These are phyloP conservation scores for Thecocarcelia acutangulata DNA, from an alignment of 2,888 invertebrate genomes.

Conservation along the genomic window DNA sequence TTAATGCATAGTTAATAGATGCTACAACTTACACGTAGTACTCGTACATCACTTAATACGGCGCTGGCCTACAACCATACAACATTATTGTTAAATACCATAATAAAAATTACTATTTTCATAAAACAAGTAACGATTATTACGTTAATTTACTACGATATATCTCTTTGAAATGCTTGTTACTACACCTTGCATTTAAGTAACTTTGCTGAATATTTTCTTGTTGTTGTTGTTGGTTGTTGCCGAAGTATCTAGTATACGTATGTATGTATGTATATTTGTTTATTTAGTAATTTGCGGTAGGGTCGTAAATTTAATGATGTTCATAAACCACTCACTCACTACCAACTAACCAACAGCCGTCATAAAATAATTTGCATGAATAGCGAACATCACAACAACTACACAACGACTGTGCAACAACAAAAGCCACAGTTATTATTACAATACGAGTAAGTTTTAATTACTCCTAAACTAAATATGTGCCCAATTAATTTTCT, in stretches of 20 bases:
- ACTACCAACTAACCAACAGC: background rate
- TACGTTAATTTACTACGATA: conserved; percentile 5
- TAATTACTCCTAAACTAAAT: conserved; percentile 54
- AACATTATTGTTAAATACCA: background rate
- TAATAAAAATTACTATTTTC: conserved; percentile 6
- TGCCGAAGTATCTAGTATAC: background rate
- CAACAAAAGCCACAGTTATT: background rate
- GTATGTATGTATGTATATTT: no score
- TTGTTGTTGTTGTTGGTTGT: background rate
- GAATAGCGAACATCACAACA: background rate
- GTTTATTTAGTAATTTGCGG: conserved; percentile 23
- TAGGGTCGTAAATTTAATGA: conserved; percentile 51
- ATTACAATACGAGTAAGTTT: conserved; percentile 58
- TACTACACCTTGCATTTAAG: conserved; percentile 45
- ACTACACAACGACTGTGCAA: no score
- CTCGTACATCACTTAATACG: background rate
- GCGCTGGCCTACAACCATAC: background rate
- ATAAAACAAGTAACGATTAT: conserved; percentile 19
- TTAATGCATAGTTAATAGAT: conserved; percentile 4
- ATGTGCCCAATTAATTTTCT: conserved; percentile 62
- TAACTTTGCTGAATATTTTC: conserved; percentile 7
- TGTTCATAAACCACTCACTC: conserved; percentile 10
- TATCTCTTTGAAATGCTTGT: conserved; percentile 3
- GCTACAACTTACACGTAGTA: background rate
- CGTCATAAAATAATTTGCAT: conserved; percentile 5